These are phyloP conservation scores for Spinus olivaceus DNA, from an alignment of 2,797 vertebrate genomes.

Conservation along the genomic window DNA sequence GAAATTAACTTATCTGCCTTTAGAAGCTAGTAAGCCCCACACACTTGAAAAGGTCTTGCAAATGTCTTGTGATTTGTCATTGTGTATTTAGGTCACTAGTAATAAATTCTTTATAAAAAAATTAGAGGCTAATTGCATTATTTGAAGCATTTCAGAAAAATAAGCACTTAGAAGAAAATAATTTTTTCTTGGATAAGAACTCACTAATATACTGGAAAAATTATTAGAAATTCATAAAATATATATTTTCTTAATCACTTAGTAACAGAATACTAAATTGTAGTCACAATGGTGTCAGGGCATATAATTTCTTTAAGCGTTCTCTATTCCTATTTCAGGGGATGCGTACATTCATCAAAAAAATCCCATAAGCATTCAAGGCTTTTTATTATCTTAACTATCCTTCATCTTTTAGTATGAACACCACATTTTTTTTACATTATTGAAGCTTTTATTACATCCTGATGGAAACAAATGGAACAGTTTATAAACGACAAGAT, in stretches of 20 bases:
- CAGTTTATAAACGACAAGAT: not conserved
- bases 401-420: not conserved
- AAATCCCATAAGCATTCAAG: not conserved
- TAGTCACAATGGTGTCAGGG: not conserved
- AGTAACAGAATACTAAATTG: not conserved
- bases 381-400: not conserved
- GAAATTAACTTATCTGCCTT: not conserved
- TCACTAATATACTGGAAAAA: not conserved
- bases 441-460: not conserved
- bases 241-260: not conserved
- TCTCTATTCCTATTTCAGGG: not conserved
- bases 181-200: not conserved
- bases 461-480: not conserved
- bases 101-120: slow-evolving; percentile 26
- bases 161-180: not conserved
- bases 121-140: not conserved
- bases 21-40: not conserved
- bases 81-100: not conserved
- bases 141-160: slow-evolving; percentile 9
- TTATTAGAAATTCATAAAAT: not conserved
- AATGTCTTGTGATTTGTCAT: not conserved
- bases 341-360: not conserved
- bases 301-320: not conserved
- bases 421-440: not conserved
- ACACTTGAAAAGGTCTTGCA: not conserved